These are phyloP conservation scores for Acleris sparsana DNA, from an alignment of 2,888 invertebrate genomes.

Conservation along the genomic window DNA sequence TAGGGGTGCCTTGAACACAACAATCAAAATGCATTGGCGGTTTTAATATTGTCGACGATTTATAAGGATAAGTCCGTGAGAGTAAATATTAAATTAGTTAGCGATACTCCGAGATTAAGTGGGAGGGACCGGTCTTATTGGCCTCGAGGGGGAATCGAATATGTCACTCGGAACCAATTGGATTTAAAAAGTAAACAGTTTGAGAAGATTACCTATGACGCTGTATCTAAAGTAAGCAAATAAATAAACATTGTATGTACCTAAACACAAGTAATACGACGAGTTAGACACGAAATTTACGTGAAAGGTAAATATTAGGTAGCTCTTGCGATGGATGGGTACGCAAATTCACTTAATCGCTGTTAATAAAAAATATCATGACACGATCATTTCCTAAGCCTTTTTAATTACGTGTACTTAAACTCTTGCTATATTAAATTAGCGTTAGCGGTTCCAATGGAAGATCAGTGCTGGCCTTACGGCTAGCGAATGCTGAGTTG, in stretches of 20 bases:
- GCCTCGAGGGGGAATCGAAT: conserved; percentile 38
- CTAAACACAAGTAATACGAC: too few relatives aligned
- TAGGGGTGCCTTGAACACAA: conserved; percentile 66
- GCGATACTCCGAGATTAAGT: conserved; percentile 79
- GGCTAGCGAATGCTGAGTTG: too few relatives aligned
- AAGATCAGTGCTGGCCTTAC: too few relatives aligned
- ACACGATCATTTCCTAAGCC: too few relatives aligned
- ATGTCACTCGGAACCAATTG: conserved; percentile 38
- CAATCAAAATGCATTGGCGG: conserved; percentile 80
- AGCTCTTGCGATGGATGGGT: too few relatives aligned
- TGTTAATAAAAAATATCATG: too few relatives aligned
- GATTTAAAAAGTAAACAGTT: conserved; percentile 26
- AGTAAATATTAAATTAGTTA: conserved; percentile 84
- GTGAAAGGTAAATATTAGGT: too few relatives aligned
- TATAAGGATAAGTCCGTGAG: conserved; percentile 81
- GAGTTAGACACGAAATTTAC: too few relatives aligned
- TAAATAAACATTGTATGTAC: neutral
- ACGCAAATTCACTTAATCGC: too few relatives aligned
- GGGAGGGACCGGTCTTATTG: conserved; percentile 59
- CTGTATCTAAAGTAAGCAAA: neutral
- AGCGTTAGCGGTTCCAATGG: too few relatives aligned
- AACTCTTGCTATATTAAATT: too few relatives aligned
- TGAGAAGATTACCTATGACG: neutral
- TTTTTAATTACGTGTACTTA: too few relatives aligned
- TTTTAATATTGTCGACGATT: conserved; percentile 83